Conservation (phyloP, 2,888 invertebrate species). For the Phytoseiulus persimilis region DNA sequence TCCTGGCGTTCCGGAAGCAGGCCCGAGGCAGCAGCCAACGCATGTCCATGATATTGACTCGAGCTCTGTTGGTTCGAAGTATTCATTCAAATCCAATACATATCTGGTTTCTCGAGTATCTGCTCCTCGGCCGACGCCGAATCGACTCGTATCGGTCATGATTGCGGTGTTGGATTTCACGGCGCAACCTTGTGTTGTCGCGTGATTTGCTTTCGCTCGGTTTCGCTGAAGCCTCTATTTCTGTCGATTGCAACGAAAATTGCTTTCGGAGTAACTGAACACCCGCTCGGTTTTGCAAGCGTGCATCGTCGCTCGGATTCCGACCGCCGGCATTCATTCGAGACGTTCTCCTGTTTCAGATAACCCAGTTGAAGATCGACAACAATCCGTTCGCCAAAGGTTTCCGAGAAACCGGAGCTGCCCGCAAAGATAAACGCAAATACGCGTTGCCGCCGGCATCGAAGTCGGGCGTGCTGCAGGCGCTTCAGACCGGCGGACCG, state of each 20-base stretch:
- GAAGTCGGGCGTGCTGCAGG: constrained; percentile 11
- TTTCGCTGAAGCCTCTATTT: neutral
- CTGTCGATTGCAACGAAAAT: neutral
- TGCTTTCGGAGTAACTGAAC: neutral
- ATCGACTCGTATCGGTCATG: too few relatives aligned
- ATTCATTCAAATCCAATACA: too few relatives aligned
- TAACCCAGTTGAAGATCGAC: constrained; percentile 34
- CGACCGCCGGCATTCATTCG: neutral
- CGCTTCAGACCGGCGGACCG: constrained; percentile 13
- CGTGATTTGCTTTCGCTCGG: neutral
- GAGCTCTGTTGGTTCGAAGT: too few relatives aligned
- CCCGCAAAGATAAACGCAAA: constrained; percentile 24
- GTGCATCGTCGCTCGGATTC: neutral
- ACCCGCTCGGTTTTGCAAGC: neutral
- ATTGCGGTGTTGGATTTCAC: too few relatives aligned
- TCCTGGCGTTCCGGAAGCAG: too few relatives aligned
- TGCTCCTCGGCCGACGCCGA: too few relatives aligned
- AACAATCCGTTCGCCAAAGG: constrained; percentile 30
- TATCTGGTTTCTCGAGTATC: too few relatives aligned
- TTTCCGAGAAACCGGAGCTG: constrained; percentile 33
- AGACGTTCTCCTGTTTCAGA: constrained; percentile 31
- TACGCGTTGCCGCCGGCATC: constrained; percentile 24
- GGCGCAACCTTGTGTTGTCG: too few relatives aligned
- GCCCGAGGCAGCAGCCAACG: too few relatives aligned
- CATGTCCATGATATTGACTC: too few relatives aligned